These are phyloP conservation scores for Epirrita christyi DNA, from an alignment of 2,888 invertebrate genomes.

Conservation along the genomic window DNA sequence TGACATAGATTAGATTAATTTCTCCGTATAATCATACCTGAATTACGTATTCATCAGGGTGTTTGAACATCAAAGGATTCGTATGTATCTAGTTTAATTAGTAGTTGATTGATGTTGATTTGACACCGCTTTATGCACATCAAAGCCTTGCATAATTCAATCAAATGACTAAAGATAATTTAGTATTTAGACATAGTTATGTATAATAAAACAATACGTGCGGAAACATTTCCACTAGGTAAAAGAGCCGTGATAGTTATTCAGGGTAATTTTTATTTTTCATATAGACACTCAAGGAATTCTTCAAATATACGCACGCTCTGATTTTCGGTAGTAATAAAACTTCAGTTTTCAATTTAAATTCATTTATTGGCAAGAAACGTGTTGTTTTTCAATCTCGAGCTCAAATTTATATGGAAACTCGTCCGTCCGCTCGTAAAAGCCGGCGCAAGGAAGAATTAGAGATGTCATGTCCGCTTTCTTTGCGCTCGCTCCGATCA, in stretches of 20 bases:
- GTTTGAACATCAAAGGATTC: slow-evolving; percentile 54
- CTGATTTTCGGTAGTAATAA: slow-evolving; percentile 30
- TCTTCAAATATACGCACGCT: slow-evolving; percentile 4
- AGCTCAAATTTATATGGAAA: slow-evolving; percentile 41
- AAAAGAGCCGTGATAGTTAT: too few relatives aligned
- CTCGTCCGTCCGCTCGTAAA: slow-evolving; percentile 44
- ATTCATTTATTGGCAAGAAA: too few relatives aligned
- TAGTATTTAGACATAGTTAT: neutral
- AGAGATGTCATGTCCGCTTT: slow-evolving; percentile 69
- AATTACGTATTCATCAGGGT: slow-evolving; percentile 18
- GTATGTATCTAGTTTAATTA: slow-evolving; percentile 53
- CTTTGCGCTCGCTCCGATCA: slow-evolving; percentile 69
- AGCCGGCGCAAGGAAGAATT: slow-evolving; percentile 49
- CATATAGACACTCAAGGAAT: too few relatives aligned
- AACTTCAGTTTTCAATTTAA: too few relatives aligned
- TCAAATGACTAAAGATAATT: slow-evolving; percentile 4
- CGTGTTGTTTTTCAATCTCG: slow-evolving; percentile 35
- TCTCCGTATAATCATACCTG: slow-evolving; percentile 5
- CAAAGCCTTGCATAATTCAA: slow-evolving; percentile 5
- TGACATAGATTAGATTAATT: slow-evolving; percentile 6
- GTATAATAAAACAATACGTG: too few relatives aligned
- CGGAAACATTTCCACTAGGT: too few relatives aligned
- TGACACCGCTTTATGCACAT: slow-evolving; percentile 39
- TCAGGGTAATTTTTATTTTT: too few relatives aligned
- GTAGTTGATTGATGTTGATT: slow-evolving; percentile 54